Evolutionary conservation across 2,797 vertebrate genomes (phyloP), one percentile per base, ranked within the genome.

Genomic region (Todus mexicanus): DNA sequence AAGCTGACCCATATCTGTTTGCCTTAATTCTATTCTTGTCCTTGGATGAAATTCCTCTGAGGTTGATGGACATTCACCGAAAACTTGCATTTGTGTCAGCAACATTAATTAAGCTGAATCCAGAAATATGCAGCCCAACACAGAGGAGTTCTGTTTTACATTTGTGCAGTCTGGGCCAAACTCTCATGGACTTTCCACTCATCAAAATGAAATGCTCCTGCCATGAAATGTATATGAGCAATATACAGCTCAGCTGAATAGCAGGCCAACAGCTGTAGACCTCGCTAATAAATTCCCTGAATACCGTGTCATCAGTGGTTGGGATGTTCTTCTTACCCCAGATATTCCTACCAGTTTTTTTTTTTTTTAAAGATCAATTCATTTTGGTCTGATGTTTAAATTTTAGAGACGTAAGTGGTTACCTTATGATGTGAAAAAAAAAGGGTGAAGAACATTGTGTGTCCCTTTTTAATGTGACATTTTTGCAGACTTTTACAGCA

Each of bases 201-300:
- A 86, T 73, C 85, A 89, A 86, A 92, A 92, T 84, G 64, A 95
- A 96, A 89, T 69, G 72, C 77, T 91, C 13, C 80, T 89, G 85
- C 76, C 91, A 82, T 95, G 95, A 95, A 96, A 96, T 95, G 89
- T 93, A 93, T 95, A 79, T 91, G 87, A 94, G 82, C 3, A 15
- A 86, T 23, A 45, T 68, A 76, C 63, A 79, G 84, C 91, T 86
- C 80, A 68, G 77, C 74, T 84, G 82, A 94, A 91, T 88, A 95
- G 83, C 73, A 92, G 64, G 60, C 93, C 70, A 91, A 92, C 94
- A 96, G 93, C 96, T 96, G 96, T 95, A 90, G 94, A 91, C 61
- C 89, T 93, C 66, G 76, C 70, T 89, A 88, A 92, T 92, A 96
- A 95, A 96, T 95, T 95, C 94, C n/a, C 66, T 68, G 83, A 91